Percentiles rank a stretch among this genome's conserved stretches.
These are phyloP conservation scores for Escarpia spicata DNA, from an alignment of 2,888 invertebrate species.

Conservation along the genomic window DNA sequence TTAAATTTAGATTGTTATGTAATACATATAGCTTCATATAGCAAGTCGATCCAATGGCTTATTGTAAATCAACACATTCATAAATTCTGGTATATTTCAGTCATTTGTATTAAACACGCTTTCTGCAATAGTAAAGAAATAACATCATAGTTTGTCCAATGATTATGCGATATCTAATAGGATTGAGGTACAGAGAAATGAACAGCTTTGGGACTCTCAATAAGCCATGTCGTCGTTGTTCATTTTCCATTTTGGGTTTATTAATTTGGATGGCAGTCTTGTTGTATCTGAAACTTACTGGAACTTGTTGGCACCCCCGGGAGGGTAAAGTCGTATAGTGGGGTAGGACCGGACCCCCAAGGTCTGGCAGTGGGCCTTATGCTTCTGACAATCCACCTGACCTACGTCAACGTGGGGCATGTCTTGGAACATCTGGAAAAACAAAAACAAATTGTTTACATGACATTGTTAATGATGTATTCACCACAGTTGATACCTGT, in stretches of 20 bases:
- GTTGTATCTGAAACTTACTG: conserved; percentile 49
- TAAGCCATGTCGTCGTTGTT: too few relatives aligned
- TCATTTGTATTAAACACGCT: background rate
- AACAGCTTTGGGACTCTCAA: too few relatives aligned
- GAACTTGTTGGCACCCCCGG: conserved; percentile 59
- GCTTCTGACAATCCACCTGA: conserved; percentile 75
- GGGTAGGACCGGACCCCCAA: conserved; percentile 77
- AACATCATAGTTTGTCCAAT: background rate
- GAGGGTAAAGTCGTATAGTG: conserved; percentile 75
- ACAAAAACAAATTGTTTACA: background rate
- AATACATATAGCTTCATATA: background rate
- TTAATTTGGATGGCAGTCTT: background rate
- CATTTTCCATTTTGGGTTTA: too few relatives aligned
- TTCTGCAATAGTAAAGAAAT: background rate
- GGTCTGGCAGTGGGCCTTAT: conserved; percentile 70
- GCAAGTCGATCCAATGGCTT: background rate
- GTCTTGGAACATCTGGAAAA: conserved; percentile 66
- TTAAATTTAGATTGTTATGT: background rate
- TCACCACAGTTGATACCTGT: background rate
- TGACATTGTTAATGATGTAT: background rate
- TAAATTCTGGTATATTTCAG: background rate
- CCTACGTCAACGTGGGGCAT: conserved; percentile 72
- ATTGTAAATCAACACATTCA: background rate
- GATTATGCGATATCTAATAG: too few relatives aligned
- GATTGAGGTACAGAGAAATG: too few relatives aligned